A percentile compares a stretch with the other conserved stretches of the same genome.
phyloP scores from a whole-genome alignment of 2,888 invertebrate genomes.

The Drosophila picticornis region DNA sequence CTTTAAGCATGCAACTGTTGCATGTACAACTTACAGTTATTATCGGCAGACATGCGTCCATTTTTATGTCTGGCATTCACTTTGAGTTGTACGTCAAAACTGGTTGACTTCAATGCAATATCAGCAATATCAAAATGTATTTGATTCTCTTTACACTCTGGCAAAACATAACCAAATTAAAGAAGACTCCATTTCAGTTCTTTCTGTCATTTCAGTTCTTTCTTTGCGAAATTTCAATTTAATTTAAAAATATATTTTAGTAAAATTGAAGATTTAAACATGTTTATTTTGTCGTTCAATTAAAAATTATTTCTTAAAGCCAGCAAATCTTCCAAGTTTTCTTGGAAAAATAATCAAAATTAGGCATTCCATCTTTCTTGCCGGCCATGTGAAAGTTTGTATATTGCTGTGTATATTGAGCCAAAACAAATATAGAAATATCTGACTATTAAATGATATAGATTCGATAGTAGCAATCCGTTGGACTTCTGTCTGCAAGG shows the following conservation, averaged over 20 bases:
- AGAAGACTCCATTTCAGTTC: neutral
- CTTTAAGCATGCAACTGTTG: conserved; percentile 56
- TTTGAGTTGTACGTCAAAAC: neutral
- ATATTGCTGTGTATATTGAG: too few species aligned
- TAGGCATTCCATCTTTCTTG: too few species aligned
- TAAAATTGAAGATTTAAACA: too few species aligned
- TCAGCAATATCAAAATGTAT: neutral
- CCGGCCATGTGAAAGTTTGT: too few species aligned
- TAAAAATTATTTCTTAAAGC: neutral
- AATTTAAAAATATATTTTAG: fast-evolving
- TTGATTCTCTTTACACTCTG: neutral
- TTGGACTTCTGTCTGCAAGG: neutral
- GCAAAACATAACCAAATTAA: neutral
- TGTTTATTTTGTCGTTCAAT: fast-evolving
- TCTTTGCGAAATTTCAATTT: too few species aligned
- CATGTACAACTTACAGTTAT: conserved; percentile 41
- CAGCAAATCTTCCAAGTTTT: neutral
- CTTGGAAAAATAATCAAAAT: too few species aligned
- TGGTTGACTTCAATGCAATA: neutral
- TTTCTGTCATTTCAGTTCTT: neutral
- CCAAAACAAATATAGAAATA: neutral
- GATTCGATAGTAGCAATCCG: neutral
- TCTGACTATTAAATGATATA: neutral
- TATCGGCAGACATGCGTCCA: neutral
- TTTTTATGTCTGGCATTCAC: conserved; percentile 13